Conservation (phyloP, 2,797 vertebrate species). For the Natrix natrix region DNA sequence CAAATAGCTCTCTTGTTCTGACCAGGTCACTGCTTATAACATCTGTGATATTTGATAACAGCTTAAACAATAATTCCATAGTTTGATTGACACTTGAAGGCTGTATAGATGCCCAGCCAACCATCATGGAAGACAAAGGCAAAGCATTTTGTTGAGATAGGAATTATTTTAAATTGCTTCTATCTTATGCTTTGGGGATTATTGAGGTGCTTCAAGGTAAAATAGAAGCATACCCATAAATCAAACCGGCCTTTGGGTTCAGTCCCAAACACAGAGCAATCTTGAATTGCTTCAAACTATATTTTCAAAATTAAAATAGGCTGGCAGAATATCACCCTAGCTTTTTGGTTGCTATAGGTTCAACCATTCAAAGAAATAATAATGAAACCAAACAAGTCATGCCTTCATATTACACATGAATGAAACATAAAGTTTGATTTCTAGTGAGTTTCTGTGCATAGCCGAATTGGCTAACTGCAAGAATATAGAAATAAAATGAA, state of each 20-base stretch:
- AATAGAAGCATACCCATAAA: not conserved
- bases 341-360: not conserved
- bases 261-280: not conserved
- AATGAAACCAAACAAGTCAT: not conserved
- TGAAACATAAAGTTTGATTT: not conserved
- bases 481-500: not conserved
- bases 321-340: not conserved
- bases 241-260: not conserved
- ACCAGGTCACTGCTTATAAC: not conserved
- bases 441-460: not conserved
- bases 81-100: not conserved
- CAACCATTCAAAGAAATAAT: not conserved
- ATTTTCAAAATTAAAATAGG: not conserved
- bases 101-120: not conserved
- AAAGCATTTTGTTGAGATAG: not conserved
- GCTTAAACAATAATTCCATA: conserved; percentile 5
- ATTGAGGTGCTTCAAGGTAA: not conserved
- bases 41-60: not conserved
- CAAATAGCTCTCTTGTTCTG: not conserved
- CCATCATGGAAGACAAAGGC: not conserved
- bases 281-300: not conserved
- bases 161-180: not conserved
- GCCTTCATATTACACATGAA: not conserved
- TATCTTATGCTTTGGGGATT: not conserved
- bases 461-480: not conserved